Evolutionary conservation across 2,113 vertebrate genomes (phyloP).

Genomic region (Fregata magnificens): DNA sequence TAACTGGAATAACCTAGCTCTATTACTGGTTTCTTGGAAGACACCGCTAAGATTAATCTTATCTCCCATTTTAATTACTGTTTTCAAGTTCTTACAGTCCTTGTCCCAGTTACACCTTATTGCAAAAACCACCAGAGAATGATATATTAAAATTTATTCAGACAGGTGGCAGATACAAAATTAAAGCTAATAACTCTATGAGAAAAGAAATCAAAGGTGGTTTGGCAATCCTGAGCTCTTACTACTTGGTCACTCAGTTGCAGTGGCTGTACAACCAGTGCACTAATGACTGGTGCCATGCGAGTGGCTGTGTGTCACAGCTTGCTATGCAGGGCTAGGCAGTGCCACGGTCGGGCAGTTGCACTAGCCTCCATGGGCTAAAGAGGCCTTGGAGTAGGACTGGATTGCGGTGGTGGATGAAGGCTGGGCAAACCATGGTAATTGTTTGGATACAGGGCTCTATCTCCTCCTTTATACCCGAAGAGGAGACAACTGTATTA

Average conservation of each 20-base stretch:
- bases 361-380: not conserved
- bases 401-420: not conserved
- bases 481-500: not conserved
- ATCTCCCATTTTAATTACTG: slow-evolving; percentile 50
- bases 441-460: not conserved
- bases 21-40: slow-evolving; percentile 53
- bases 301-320: not conserved
- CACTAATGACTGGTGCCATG: not conserved
- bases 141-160: slow-evolving; percentile 39
- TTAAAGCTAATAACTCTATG: slow-evolving; percentile 33
- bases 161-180: slow-evolving; percentile 26
- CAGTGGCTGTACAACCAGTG: not conserved
- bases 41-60: slow-evolving; percentile 4
- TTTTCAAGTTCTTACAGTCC: slow-evolving; percentile 49
- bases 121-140: slow-evolving; percentile 19
- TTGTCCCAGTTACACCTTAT: slow-evolving; percentile 55
- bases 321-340: fast-evolving
- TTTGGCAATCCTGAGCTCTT: not conserved
- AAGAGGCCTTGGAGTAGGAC: not conserved
- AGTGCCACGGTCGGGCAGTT: not conserved
- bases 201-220: slow-evolving; percentile 20
- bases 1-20: slow-evolving; percentile 48
- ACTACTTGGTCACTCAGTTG: not conserved
- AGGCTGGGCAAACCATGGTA: not conserved
- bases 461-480: not conserved